phyloP scores from a whole-genome alignment of 1,140 invertebrate genomes.

The Meloidogyne floridensis region DNA sequence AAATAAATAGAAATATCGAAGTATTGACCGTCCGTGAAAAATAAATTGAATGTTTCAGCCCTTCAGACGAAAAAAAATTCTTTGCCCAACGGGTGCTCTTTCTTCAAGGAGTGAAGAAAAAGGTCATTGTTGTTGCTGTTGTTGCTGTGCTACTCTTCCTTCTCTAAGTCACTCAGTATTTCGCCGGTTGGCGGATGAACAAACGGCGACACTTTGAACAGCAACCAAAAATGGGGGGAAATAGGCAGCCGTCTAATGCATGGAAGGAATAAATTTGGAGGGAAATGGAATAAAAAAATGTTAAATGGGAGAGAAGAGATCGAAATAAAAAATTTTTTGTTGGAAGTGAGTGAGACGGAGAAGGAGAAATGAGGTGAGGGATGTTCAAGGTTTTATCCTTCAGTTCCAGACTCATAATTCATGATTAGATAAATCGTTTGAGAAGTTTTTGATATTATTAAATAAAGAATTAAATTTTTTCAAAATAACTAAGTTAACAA shows the following conservation, averaged over 20 bases:
- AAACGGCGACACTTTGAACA: not conserved
- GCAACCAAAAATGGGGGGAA: not conserved
- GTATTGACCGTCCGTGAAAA: too few relatives aligned
- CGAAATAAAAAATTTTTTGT: not conserved
- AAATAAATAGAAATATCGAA: too few relatives aligned
- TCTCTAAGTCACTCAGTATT: not conserved
- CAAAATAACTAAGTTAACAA: too few relatives aligned
- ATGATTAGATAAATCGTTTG: too few relatives aligned
- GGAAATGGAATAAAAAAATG: not conserved
- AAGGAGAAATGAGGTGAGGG: not conserved
- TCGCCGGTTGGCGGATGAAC: not conserved
- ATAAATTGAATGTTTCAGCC: not conserved
- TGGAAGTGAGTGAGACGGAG: not conserved
- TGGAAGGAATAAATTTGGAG: not conserved
- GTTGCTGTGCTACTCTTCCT: not conserved
- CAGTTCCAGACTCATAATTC: not conserved
- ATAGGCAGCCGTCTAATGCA: not conserved
- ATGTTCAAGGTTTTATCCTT: not conserved
- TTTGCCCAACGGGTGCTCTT: too few relatives aligned
- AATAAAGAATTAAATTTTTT: too few relatives aligned
- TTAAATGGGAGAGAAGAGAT: not conserved
- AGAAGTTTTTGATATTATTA: too few relatives aligned
- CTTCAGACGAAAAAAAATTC: not conserved
- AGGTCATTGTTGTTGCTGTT: not conserved
- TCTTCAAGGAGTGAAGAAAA: constrained; percentile 1